Percentiles rank a stretch among this genome's conserved stretches.
Evolutionary conservation across 2,797 vertebrate species (phyloP).

Genomic region (Nothura maculosa): DNA sequence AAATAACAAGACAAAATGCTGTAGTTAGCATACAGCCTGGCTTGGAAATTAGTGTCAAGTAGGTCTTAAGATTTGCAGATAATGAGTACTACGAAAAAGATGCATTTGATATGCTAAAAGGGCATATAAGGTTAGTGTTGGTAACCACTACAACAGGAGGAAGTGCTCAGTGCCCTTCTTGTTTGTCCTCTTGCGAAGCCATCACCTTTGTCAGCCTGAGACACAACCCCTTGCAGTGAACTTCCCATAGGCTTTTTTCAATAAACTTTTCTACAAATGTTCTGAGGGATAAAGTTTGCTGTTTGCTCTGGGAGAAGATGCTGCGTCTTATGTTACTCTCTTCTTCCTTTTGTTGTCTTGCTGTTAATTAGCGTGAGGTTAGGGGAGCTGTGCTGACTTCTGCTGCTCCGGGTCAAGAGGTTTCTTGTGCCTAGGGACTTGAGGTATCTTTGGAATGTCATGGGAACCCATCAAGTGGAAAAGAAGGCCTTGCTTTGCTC

Average conservation of each 20-base stretch:
- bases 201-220: not conserved
- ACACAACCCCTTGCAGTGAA: not conserved
- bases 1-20: not conserved
- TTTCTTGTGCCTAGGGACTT: not conserved
- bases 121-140: not conserved
- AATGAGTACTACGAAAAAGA: not conserved
- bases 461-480: accelerated
- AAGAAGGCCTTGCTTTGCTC: not conserved
- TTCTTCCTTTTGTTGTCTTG: not conserved
- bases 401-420: not conserved
- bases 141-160: not conserved
- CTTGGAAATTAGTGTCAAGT: not conserved
- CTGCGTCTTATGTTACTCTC: not conserved
- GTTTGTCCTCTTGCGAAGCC: not conserved
- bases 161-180: not conserved
- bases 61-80: not conserved
- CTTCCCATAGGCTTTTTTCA: not conserved
- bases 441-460: not conserved
- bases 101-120: not conserved
- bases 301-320: not conserved
- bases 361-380: not conserved
- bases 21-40: not conserved
- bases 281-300: not conserved
- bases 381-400: not conserved
- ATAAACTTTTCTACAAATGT: not conserved